Evolutionary conservation across 2,797 vertebrate species (phyloP).

Genomic region (Rachycentron canadum): DNA sequence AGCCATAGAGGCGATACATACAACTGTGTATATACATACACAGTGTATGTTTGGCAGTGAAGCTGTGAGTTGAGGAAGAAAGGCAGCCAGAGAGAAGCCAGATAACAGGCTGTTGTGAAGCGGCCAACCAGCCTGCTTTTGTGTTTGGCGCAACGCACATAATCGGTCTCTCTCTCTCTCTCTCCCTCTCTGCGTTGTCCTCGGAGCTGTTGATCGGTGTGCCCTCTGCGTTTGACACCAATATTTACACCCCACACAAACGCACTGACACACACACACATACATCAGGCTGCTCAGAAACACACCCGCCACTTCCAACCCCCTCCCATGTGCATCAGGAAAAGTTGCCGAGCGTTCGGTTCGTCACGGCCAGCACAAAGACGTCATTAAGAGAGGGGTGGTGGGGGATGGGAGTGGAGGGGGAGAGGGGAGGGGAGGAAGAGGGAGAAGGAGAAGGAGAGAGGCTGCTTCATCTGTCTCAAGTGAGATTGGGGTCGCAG

Average conservation of each 20-base stretch:
- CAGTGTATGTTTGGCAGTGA: constrained; percentile 47
- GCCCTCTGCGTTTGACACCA: constrained; percentile 79
- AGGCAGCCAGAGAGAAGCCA: constrained; percentile 62
- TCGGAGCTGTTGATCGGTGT: constrained; percentile 64
- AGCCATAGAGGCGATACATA: constrained; percentile 25
- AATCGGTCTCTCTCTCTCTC: constrained; percentile 70
- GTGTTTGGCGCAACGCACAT: constrained; percentile 69
- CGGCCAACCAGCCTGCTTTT: constrained; percentile 64
- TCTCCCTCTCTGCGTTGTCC: constrained; percentile 45
- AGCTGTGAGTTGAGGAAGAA: constrained; percentile 43
- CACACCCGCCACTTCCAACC: neutral
- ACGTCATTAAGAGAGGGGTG: constrained; percentile 71
- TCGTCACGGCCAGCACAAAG: constrained; percentile 71
- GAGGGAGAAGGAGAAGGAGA: constrained; percentile 18
- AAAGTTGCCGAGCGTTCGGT: constrained; percentile 70
- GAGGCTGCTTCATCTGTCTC: constrained; percentile 83
- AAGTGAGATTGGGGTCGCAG: constrained; percentile 83
- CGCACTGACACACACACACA: constrained; percentile 13
- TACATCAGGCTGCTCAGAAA: constrained; percentile 14
- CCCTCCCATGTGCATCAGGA: constrained; percentile 37
- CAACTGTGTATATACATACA: constrained; percentile 17
- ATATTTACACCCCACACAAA: constrained; percentile 72
- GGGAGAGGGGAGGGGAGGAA: constrained; percentile 8
- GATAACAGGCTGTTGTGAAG: constrained; percentile 74
- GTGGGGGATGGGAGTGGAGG: constrained; percentile 25